These are phyloP conservation scores for Campoplex nolae DNA, from an alignment of 2,888 invertebrate genomes.

Conservation along the genomic window DNA sequence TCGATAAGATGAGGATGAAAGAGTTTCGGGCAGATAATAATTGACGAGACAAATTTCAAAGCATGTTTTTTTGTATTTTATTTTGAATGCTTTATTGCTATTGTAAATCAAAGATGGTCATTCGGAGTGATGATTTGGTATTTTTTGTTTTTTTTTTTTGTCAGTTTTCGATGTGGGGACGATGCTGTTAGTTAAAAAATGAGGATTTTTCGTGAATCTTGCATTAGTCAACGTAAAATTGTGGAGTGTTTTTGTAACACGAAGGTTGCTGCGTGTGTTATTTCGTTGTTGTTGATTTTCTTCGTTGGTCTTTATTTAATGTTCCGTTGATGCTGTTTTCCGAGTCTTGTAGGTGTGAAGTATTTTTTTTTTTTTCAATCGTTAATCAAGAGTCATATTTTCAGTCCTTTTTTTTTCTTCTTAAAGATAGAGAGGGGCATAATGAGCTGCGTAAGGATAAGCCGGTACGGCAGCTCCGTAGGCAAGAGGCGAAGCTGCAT, in stretches of 20 bases:
- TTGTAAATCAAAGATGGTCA: conserved; percentile 33
- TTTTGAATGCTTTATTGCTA: conserved; percentile 66
- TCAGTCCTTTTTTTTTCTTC: background rate
- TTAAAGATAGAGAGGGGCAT: conserved; percentile 50
- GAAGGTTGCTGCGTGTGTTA: background rate
- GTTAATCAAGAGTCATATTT: conserved; percentile 9
- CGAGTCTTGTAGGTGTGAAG: conserved; percentile 6
- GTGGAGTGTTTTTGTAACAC: conserved; percentile 22
- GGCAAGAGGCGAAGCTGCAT: conserved; percentile 73
- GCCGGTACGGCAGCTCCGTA: conserved; percentile 73
- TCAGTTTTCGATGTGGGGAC: conserved; percentile 20
- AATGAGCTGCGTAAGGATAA: conserved; percentile 74
- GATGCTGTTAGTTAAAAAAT: conserved; percentile 33
- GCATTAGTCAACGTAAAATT: conserved; percentile 33
- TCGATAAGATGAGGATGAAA: background rate
- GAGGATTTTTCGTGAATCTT: conserved; percentile 23
- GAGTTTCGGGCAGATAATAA: conserved; percentile 14
- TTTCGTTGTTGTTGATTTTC: background rate
- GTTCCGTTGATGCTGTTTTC: background rate
- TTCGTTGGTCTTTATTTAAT: background rate
- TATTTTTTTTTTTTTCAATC: background rate
- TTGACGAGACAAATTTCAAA: background rate
- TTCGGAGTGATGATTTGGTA: conserved; percentile 31
- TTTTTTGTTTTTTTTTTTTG: background rate
- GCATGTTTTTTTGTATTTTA: conserved; percentile 47